Evolutionary conservation across 2,888 invertebrate genomes (phyloP).

Genomic region (Calephelis perditalis): DNA sequence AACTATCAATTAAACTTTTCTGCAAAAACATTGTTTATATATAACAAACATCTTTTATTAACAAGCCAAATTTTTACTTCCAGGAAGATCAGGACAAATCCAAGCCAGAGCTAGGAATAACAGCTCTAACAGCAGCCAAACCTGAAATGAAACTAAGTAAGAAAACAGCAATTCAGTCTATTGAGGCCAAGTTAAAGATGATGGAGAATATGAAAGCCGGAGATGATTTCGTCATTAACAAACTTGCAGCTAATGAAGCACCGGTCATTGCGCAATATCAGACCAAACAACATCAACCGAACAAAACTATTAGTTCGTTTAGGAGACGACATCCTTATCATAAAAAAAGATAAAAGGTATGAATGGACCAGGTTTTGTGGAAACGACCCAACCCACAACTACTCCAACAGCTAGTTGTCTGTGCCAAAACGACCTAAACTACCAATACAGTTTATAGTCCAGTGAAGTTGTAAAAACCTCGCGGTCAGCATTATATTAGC

Average conservation of each 20-base stretch:
- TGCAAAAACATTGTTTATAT: too few relatives aligned
- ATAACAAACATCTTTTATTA: too few relatives aligned
- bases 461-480: too few relatives aligned
- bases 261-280: constrained; percentile 85
- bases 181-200: constrained; percentile 90
- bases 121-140: constrained; percentile 84
- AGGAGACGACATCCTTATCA: constrained; percentile 69
- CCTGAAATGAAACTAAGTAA: constrained; percentile 83
- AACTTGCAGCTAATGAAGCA: constrained; percentile 80
- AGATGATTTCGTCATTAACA: constrained; percentile 87
- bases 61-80: neutral
- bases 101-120: constrained; percentile 86
- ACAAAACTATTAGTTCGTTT: constrained; percentile 55
- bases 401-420: neutral
- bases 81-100: constrained; percentile 88
- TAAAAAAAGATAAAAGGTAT: constrained; percentile 56
- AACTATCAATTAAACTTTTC: too few relatives aligned
- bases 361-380: neutral
- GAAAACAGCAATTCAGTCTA: constrained; percentile 90
- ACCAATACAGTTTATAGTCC: neutral
- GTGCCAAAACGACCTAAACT: neutral
- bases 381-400: neutral
- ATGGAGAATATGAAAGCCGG: constrained; percentile 84
- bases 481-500: too few relatives aligned
- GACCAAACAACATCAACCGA: constrained; percentile 60